Conservation (phyloP, 1,140 invertebrate species). For the Listronotus bonariensis region DNA sequence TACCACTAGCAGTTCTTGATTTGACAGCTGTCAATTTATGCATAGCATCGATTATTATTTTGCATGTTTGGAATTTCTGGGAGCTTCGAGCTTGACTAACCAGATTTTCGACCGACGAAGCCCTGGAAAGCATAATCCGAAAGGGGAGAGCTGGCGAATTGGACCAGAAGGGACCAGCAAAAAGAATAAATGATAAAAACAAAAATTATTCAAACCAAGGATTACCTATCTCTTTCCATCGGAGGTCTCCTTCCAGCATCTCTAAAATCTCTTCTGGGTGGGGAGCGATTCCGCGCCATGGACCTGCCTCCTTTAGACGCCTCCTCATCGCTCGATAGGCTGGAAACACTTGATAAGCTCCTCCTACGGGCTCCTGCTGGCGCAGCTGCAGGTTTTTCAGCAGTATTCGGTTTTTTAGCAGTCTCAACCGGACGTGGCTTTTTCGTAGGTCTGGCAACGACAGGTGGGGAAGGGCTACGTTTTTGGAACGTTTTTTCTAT, state of each 20-base stretch:
- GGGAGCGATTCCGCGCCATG: slow-evolving; percentile 11
- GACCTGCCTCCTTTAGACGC: slow-evolving; percentile 30
- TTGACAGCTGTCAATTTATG: too few relatives aligned
- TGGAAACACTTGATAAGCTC: slow-evolving; percentile 50
- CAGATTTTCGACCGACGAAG: too few relatives aligned
- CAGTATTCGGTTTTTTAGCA: slow-evolving; percentile 13
- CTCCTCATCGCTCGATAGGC: slow-evolving; percentile 49
- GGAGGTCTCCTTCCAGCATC: slow-evolving; percentile 21
- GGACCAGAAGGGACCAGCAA: too few relatives aligned
- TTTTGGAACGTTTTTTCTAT: slow-evolving; percentile 39
- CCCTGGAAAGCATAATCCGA: too few relatives aligned
- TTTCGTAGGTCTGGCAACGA: slow-evolving; percentile 45
- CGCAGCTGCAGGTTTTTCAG: slow-evolving; percentile 5
- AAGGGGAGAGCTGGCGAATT: too few relatives aligned
- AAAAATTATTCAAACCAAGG: too few relatives aligned
- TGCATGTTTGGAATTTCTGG: too few relatives aligned
- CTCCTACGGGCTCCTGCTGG: slow-evolving; percentile 25
- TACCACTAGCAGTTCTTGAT: too few relatives aligned
- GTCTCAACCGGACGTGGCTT: slow-evolving; percentile 27
- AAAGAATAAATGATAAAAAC: too few relatives aligned
- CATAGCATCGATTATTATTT: too few relatives aligned
- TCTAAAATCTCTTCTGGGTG: slow-evolving; percentile 4
- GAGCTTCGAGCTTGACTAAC: too few relatives aligned
- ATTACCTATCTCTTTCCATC: slow-evolving; percentile 9
- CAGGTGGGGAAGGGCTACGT: slow-evolving; percentile 51